phyloP scores from a whole-genome alignment of 2,113 vertebrate genomes.

The Myrmophylax atrothorax region DNA sequence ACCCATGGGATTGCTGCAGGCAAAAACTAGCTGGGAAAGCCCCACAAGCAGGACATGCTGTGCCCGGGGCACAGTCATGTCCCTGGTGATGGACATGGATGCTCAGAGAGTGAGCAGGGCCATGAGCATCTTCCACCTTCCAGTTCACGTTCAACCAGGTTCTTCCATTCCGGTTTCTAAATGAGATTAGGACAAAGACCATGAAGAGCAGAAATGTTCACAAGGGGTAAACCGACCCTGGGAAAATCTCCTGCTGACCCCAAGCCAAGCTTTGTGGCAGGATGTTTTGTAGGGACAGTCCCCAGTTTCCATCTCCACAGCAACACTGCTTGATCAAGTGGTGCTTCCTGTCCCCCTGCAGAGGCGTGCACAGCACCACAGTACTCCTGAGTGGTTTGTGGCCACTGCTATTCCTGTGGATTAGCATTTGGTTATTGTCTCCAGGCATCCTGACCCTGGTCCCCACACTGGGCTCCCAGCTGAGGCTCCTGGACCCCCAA shows the following conservation, averaged over 20 bases:
- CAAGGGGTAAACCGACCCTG: neutral
- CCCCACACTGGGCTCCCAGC: neutral
- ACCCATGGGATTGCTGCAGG: neutral
- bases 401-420: neutral
- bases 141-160: neutral
- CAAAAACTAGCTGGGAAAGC: neutral
- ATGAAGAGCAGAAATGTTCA: neutral
- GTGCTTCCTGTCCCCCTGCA: neutral
- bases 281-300: neutral
- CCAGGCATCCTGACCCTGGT: neutral
- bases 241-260: rapidly evolving
- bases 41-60: neutral
- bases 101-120: rapidly evolving
- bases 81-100: neutral
- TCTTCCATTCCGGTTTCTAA: neutral
- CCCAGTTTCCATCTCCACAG: neutral
- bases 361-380: rapidly evolving
- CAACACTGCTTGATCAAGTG: neutral
- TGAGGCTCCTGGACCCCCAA: rapidly evolving
- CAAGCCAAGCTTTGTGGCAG: rapidly evolving
- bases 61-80: neutral
- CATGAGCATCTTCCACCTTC: neutral
- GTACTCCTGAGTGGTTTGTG: neutral
- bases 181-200: neutral
- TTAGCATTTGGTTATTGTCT: constrained; percentile 11